Evolutionary conservation across 2,797 vertebrate genomes (phyloP).

Genomic region (Champsocephalus esox): DNA sequence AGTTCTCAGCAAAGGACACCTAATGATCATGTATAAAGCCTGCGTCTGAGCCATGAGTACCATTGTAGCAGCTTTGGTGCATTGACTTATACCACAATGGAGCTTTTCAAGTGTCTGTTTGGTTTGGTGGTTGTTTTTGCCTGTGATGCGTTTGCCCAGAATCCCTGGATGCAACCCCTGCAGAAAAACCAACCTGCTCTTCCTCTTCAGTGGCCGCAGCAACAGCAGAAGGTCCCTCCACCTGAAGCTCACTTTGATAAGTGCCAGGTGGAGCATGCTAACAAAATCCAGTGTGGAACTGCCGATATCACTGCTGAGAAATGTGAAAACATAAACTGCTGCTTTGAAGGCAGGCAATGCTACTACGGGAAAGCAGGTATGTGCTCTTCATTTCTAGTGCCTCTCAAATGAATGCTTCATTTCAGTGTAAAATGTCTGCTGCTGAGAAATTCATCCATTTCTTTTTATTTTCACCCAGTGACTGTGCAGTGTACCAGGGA

Average conservation of each 20-base stretch:
- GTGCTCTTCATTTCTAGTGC: not conserved
- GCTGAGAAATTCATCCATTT: rapidly evolving
- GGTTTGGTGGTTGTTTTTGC: conserved; percentile 42
- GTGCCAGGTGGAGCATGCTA: conserved; percentile 67
- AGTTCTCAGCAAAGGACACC: conserved; percentile 22
- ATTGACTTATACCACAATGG: conserved; percentile 57
- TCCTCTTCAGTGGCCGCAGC: not conserved
- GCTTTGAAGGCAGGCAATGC: conserved; percentile 73
- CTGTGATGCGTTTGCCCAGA: conserved; percentile 43
- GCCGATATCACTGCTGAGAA: conserved; percentile 60
- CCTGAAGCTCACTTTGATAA: conserved; percentile 47
- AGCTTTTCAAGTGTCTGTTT: conserved; percentile 44
- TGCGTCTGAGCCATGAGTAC: rapidly evolving
- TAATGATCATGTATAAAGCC: conserved; percentile 64
- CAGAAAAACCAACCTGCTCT: conserved; percentile 20
- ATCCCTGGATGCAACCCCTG: conserved; percentile 29
- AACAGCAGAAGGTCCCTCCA: conserved; percentile 12
- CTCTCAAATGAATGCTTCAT: not conserved
- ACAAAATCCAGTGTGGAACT: conserved; percentile 77
- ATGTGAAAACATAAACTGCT: conserved; percentile 81
- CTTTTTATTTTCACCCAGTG: conserved; percentile 64
- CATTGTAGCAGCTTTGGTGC: conserved; percentile 26
- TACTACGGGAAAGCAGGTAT: conserved; percentile 82
- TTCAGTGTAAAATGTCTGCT: not conserved
- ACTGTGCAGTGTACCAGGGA: conserved; percentile 85